Evolutionary conservation across 1,140 invertebrate genomes (phyloP), one percentile per base, ranked within the genome.

Genomic region (Euura lappo): DNA sequence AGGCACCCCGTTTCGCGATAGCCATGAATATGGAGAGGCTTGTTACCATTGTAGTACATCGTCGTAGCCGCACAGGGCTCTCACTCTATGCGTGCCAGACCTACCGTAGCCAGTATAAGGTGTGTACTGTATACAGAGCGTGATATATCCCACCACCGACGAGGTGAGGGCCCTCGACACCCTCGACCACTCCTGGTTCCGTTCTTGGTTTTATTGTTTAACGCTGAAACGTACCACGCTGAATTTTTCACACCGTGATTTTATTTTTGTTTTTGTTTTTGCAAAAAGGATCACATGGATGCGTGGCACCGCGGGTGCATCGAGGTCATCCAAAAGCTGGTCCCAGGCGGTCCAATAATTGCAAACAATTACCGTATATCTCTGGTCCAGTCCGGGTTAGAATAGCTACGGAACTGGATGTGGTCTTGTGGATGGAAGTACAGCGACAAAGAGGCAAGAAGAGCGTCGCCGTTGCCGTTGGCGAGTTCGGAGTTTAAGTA

Each of bases 161-260:
- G 51, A 60, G 51, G 51, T n/a, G 8, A n/a, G 51, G 51, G 51
- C 13, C 51, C 51, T 60, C 51, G 51, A 60, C 51, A n/a, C 51
- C 51, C 13, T 11, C 51, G 51, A 60, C 51, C 51, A 60, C 51
- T 60, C 51, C 74, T 65, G 64, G 51, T 65, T 51, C 72, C 69
- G 72, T 67, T 80, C 78, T 80, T 80, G 76, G 78, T 82, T 84
- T 84, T 84, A 81, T 79, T 77, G 79, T 83, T 84, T 84, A 85
- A 83, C 80, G 51, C 51, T 8, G 51, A 60, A 60, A 81, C 75
- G 74, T 75, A 28, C 81, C 79, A 83, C 83, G 78, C 73, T 76
- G 79, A 84, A 81, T 84, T 82, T 74, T 74, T 51, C 45, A 5
- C 8, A 28, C 65, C 75, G 77, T 75, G 70, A 76, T 28, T 28